phyloP scores from a whole-genome alignment of 2,113 vertebrate genomes.

The Typhlomys cinereus region DNA sequence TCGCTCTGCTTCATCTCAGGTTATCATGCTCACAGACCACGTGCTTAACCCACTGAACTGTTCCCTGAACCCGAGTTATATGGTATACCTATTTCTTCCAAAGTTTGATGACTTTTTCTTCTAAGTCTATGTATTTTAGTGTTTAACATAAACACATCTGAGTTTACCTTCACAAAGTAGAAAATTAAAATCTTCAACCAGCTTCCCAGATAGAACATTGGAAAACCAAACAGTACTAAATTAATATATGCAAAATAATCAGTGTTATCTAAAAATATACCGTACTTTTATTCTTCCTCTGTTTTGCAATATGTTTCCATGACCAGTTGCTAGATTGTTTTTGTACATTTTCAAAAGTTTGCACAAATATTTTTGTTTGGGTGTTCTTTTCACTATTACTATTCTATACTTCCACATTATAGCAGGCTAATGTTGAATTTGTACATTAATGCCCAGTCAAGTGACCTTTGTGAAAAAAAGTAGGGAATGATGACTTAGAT shows the following conservation, averaged over 20 bases:
- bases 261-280: not conserved
- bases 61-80: too few species aligned
- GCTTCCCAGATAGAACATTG: not conserved
- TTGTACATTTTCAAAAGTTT: not conserved
- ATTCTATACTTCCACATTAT: not conserved
- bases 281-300: not conserved
- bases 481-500: not conserved
- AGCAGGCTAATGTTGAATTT: not conserved
- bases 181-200: slow-evolving; percentile 15
- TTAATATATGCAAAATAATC: slow-evolving; percentile 39
- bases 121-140: too few species aligned
- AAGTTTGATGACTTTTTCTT: too few species aligned
- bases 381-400: not conserved
- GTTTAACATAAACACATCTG: too few species aligned
- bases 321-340: not conserved
- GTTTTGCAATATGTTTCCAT: not conserved
- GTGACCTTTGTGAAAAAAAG: not conserved
- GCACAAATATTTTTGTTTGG: not conserved
- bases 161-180: not conserved
- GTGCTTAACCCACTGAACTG: too few species aligned
- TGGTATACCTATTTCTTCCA: too few species aligned
- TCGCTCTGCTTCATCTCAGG: too few species aligned
- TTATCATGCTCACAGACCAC: too few species aligned
- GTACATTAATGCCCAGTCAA: not conserved
- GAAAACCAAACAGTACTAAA: not conserved